phyloP scores from a whole-genome alignment of 2,888 invertebrate species.

The Listrodromus nycthemerus region DNA sequence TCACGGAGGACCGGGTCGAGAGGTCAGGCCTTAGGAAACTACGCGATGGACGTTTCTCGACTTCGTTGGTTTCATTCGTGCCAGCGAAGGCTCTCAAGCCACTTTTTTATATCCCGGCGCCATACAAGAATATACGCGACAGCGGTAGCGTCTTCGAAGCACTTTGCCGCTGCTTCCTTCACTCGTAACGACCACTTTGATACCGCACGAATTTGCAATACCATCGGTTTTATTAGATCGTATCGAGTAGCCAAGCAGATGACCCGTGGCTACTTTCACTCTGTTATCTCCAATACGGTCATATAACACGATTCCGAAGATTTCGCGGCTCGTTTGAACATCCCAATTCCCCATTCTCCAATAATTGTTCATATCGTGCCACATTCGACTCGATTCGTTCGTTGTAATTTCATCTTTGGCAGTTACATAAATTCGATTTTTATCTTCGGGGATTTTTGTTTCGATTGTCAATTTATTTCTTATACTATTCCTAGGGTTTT shows the following conservation, averaged over 20 bases:
- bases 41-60: conserved; percentile 33
- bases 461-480: background rate
- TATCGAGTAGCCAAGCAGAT: conserved; percentile 63
- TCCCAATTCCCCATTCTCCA: background rate
- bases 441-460: background rate
- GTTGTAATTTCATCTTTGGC: background rate
- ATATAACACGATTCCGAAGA: conserved; percentile 55
- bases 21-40: conserved; percentile 48
- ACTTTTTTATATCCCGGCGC: conserved; percentile 43
- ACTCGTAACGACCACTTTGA: conserved; percentile 61
- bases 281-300: conserved; percentile 25
- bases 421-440: conserved; percentile 5
- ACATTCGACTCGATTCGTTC: background rate
- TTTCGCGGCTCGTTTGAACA: conserved; percentile 62
- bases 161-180: conserved; percentile 53
- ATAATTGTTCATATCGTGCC: conserved; percentile 38
- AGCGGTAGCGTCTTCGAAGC: conserved; percentile 53
- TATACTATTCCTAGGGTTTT: background rate
- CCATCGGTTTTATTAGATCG: conserved; percentile 71
- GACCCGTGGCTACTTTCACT: conserved; percentile 61
- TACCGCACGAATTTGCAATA: conserved; percentile 75
- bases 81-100: conserved; percentile 48
- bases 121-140: conserved; percentile 51
- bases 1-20: conserved; percentile 39
- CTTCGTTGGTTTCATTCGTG: conserved; percentile 40